Conservation (phyloP, 2,797 vertebrate genomes). For the Amniataba percoides region DNA sequence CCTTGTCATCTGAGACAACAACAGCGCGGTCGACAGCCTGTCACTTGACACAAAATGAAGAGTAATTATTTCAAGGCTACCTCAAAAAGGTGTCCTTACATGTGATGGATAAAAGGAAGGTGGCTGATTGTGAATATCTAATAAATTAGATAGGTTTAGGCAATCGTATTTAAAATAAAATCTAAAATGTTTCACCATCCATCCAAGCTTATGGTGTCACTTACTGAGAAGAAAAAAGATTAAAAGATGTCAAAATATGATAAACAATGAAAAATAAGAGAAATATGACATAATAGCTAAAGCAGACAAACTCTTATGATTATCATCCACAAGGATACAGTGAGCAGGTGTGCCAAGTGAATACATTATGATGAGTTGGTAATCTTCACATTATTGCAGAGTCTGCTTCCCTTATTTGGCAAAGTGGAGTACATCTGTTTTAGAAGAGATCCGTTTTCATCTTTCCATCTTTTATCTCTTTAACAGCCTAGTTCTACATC, state of each 20-base stretch:
- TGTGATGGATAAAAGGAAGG: not conserved
- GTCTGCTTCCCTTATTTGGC: slow-evolving; percentile 11
- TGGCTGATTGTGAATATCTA: not conserved
- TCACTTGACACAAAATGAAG: slow-evolving; percentile 31
- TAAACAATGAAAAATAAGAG: not conserved
- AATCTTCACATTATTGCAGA: not conserved
- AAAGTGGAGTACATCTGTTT: not conserved
- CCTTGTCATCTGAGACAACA: slow-evolving; percentile 34
- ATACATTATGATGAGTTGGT: not conserved
- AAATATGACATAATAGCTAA: not conserved
- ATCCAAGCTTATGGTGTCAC: not conserved
- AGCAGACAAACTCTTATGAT: not conserved
- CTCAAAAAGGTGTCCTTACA: not conserved
- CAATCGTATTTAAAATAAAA: not conserved
- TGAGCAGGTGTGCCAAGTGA: not conserved
- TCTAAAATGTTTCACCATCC: not conserved
- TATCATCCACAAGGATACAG: not conserved
- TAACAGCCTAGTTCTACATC: slow-evolving; percentile 17
- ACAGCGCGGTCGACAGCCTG: not conserved
- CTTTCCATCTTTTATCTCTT: slow-evolving; percentile 8
- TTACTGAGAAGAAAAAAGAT: not conserved
- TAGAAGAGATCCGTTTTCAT: slow-evolving; percentile 3
- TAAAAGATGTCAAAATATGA: not conserved
- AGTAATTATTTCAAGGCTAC: not conserved
- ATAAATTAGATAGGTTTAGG: not conserved